phyloP scores from a whole-genome alignment of 2,888 invertebrate genomes.

The Poecilobothrus nobilitatus region DNA sequence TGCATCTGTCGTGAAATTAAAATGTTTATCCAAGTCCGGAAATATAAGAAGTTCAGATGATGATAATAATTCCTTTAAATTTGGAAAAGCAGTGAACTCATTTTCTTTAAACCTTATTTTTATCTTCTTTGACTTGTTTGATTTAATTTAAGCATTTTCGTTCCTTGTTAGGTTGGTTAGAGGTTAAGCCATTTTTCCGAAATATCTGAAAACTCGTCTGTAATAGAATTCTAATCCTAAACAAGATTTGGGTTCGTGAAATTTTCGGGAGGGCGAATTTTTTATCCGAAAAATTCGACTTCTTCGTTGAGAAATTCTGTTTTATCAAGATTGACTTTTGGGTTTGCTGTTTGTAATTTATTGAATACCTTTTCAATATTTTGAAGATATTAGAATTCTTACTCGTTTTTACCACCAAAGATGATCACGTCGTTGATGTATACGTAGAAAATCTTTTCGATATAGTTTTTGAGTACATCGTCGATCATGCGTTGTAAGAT shows the following conservation, averaged over 20 bases:
- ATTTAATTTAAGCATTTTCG: too few species aligned
- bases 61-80: too few species aligned
- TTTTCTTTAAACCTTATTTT: too few species aligned
- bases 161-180: too few species aligned
- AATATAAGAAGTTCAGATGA: background rate
- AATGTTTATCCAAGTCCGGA: constrained; percentile 13
- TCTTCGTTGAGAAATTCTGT: too few species aligned
- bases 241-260: background rate
- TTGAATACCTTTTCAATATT: too few species aligned
- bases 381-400: background rate
- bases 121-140: too few species aligned
- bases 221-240: background rate
- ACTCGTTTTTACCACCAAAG: background rate
- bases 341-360: too few species aligned
- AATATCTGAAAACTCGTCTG: background rate
- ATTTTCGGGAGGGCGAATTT: background rate
- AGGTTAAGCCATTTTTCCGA: too few species aligned
- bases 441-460: too few species aligned
- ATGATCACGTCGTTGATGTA: background rate
- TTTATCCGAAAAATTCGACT: background rate
- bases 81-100: too few species aligned
- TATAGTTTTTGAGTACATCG: background rate
- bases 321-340: too few species aligned
- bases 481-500: background rate
- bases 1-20: constrained; percentile 16